A percentile compares a stretch with the other conserved stretches of the same genome.
Conservation (phyloP, 2,888 invertebrate species). For the Sarcophaga caerulescens region DNA sequence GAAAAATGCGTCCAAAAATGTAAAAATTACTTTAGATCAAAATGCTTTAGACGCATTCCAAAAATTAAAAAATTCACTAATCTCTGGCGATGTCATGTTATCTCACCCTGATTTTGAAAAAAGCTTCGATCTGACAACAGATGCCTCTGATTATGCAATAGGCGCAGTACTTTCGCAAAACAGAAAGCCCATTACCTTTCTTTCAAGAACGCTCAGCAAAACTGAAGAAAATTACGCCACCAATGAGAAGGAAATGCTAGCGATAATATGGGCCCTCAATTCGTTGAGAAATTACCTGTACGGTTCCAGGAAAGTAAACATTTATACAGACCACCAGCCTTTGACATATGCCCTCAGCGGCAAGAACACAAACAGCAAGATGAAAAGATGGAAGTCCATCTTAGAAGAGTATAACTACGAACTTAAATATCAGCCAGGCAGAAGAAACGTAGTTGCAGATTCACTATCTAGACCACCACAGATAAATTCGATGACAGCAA, state of each 20-base stretch:
- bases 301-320: no score
- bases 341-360: conserved; percentile 3
- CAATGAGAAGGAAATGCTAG: no score
- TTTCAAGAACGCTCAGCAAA: no score
- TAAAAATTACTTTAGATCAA: no score
- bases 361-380: conserved; percentile 3
- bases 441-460: conserved; percentile 1
- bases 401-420: not conserved
- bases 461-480: conserved; percentile 13
- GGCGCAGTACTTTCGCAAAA: no score
- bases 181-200: no score
- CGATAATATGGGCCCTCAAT: no score
- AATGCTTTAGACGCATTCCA: no score
- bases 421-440: not conserved
- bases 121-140: not conserved
- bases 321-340: not conserved
- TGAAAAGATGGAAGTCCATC: conserved; percentile 5
- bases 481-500: conserved; percentile 1
- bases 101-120: conserved; percentile 15
- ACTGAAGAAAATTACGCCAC: not conserved
- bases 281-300: no score
- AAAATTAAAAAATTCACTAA: conserved; percentile 5
- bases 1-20: no score
- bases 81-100: not conserved
- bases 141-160: not conserved